These are phyloP conservation scores for Pelobates cultripes DNA, from an alignment of 2,797 vertebrate species.

Conservation along the genomic window DNA sequence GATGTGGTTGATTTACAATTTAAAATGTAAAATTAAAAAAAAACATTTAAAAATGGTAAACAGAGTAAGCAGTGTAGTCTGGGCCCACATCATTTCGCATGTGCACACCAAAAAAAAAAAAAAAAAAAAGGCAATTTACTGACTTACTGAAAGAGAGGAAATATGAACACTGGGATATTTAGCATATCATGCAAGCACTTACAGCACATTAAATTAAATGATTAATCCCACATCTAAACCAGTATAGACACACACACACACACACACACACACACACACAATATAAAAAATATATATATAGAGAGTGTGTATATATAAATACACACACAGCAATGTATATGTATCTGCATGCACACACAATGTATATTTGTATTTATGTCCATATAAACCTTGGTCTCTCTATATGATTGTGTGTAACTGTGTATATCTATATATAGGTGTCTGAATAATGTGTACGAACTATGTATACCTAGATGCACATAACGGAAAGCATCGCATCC, in stretches of 20 bases:
- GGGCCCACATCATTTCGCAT: not conserved
- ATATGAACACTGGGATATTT: no score
- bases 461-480: not conserved
- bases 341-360: not conserved
- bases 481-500: not conserved
- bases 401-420: no score
- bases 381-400: no score
- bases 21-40: not conserved
- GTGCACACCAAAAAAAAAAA: not conserved
- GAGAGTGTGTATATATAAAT: no score
- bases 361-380: not conserved
- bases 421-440: no score
- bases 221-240: not conserved
- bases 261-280: no score
- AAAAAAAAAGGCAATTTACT: not conserved
- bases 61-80: not conserved
- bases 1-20: constrained; percentile 32
- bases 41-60: not conserved
- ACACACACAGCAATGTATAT: not conserved
- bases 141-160: no score
- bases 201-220: no score
- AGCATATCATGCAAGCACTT: not conserved
- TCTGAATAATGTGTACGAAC: not conserved
- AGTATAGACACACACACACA: not conserved
- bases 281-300: not conserved